Evolutionary conservation across 1,140 invertebrate species (phyloP).

Genomic region (Temnothorax curvispinosus): DNA sequence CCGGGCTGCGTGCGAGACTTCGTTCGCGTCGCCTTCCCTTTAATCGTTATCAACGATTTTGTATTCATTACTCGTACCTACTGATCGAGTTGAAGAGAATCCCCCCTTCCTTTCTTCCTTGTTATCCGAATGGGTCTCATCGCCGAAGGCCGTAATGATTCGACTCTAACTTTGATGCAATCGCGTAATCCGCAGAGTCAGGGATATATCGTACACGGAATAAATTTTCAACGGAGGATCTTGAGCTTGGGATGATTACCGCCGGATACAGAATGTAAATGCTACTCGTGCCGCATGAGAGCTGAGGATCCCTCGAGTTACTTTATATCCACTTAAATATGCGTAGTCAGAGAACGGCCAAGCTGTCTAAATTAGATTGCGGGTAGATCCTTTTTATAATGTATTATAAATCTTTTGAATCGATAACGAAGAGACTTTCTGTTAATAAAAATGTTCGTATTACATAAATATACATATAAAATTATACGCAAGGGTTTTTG

Average conservation of each 20-base stretch:
- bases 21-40: not conserved
- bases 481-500: not conserved
- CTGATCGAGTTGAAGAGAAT: slow-evolving; percentile 66
- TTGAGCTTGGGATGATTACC: slow-evolving; percentile 54
- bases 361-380: slow-evolving; percentile 45
- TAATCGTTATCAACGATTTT: slow-evolving; percentile 53
- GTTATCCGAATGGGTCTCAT: not conserved
- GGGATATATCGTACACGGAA: slow-evolving; percentile 46
- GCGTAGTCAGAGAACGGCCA: slow-evolving; percentile 43
- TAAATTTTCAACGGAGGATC: slow-evolving; percentile 57
- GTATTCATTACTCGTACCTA: slow-evolving; percentile 71
- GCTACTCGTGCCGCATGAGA: slow-evolving; percentile 42
- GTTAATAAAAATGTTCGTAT: not conserved
- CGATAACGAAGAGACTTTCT: slow-evolving; percentile 28
- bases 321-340: slow-evolving; percentile 57
- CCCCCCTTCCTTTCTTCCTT: not conserved
- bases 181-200: slow-evolving; percentile 53
- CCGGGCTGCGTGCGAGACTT: slow-evolving; percentile 18
- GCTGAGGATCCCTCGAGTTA: slow-evolving; percentile 31
- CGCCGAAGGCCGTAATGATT: slow-evolving; percentile 58
- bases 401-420: slow-evolving; percentile 30
- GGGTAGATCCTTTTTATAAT: slow-evolving; percentile 35
- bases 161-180: slow-evolving; percentile 67
- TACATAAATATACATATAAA: not conserved
- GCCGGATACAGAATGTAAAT: slow-evolving; percentile 59